Percentiles rank a stretch among this genome's conserved stretches.
Conservation (phyloP, 2,797 vertebrate species). For the Anomalospiza imberbis region DNA sequence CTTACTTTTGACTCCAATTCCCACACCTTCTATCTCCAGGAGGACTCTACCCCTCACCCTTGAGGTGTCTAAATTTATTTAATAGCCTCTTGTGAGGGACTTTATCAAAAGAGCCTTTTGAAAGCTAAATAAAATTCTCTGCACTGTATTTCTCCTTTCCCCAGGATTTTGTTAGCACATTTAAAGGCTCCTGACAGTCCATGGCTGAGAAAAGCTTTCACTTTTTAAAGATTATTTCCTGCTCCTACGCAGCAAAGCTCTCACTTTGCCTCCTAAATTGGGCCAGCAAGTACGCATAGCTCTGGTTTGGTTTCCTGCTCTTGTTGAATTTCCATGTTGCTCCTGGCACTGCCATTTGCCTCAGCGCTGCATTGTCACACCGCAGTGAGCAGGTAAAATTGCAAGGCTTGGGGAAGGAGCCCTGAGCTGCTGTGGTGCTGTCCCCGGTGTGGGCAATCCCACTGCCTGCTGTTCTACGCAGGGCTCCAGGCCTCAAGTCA, state of each 20-base stretch:
- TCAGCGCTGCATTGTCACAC: background rate
- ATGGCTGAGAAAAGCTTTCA: slow-evolving; percentile 32
- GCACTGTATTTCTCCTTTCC: slow-evolving; percentile 11
- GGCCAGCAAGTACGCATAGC: background rate
- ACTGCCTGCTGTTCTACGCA: rapidly evolving
- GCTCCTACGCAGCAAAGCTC: slow-evolving; percentile 29
- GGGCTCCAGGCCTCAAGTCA: background rate
- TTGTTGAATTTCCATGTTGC: background rate
- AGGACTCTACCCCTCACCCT: slow-evolving; percentile 13
- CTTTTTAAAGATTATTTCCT: slow-evolving; percentile 51
- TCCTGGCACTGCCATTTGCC: background rate
- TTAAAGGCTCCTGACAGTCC: slow-evolving; percentile 45
- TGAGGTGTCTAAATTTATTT: slow-evolving; percentile 20
- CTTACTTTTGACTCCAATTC: slow-evolving; percentile 11
- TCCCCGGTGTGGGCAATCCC: rapidly evolving
- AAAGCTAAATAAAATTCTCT: slow-evolving; percentile 44
- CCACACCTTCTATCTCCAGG: background rate
- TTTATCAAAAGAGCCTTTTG: slow-evolving; percentile 54
- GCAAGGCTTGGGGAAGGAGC: background rate
- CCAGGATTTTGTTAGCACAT: slow-evolving; percentile 25
- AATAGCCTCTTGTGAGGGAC: slow-evolving; percentile 13
- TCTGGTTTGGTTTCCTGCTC: background rate
- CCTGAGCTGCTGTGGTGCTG: background rate
- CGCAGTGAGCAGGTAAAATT: background rate
- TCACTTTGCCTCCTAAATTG: slow-evolving; percentile 29